Evolutionary conservation across 2,888 invertebrate genomes (phyloP).

Genomic region (Heliconius aoede): DNA sequence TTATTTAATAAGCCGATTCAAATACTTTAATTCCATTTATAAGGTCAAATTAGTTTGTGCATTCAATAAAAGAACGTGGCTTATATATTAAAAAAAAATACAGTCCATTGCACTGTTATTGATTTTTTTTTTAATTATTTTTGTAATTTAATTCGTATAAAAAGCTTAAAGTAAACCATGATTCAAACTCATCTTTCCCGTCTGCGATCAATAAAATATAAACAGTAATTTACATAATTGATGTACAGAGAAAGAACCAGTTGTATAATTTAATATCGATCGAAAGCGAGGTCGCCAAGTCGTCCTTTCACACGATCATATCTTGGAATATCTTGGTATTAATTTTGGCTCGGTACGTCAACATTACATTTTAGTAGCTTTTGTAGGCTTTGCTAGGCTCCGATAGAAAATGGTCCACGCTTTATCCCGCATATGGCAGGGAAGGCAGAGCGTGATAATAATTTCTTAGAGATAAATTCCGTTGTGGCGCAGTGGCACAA

Average conservation of each 20-base stretch:
- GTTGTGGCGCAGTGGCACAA: background rate
- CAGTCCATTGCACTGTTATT: too few relatives aligned
- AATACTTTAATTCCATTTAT: too few relatives aligned
- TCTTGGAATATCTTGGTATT: constrained; percentile 3
- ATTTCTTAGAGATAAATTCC: too few relatives aligned
- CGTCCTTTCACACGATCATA: constrained; percentile 13
- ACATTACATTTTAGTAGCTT: background rate
- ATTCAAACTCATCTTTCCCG: background rate
- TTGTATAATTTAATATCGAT: constrained; percentile 23
- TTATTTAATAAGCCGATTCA: too few relatives aligned
- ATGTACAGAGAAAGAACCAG: background rate
- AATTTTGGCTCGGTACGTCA: background rate
- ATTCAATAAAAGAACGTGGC: too few relatives aligned
- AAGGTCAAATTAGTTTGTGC: too few relatives aligned
- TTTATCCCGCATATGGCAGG: background rate
- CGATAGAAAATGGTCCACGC: background rate
- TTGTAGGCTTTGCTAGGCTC: background rate
- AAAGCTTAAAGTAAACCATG: background rate
- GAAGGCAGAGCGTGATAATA: background rate
- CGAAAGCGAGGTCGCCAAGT: constrained; percentile 17
- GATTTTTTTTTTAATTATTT: background rate
- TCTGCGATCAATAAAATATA: background rate
- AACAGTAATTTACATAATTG: background rate
- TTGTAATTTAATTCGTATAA: background rate
- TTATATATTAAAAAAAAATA: too few relatives aligned